phyloP scores from a whole-genome alignment of 1,140 invertebrate genomes.

The Oreohelix idahoensis region DNA sequence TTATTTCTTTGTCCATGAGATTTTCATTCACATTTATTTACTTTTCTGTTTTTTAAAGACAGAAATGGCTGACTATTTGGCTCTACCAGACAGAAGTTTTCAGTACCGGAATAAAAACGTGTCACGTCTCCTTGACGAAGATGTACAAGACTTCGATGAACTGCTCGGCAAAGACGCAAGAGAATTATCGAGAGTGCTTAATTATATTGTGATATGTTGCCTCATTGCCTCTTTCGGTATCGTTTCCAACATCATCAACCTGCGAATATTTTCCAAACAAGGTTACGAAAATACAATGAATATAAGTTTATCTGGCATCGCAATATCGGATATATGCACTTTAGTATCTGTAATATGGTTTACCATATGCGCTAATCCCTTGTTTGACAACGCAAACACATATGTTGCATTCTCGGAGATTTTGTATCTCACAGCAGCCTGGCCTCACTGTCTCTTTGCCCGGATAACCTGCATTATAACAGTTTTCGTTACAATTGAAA shows the following conservation, averaged over 20 bases:
- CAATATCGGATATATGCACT: no score
- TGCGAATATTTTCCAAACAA: no score
- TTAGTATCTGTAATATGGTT: neutral
- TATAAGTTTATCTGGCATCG: no score
- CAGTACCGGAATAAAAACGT: neutral
- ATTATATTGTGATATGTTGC: neutral
- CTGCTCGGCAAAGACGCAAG: neutral
- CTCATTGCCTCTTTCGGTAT: neutral
- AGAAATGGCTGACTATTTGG: neutral
- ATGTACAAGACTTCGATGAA: neutral
- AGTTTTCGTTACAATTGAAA: neutral
- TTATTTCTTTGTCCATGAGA: no score
- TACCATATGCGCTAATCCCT: constrained; percentile 5
- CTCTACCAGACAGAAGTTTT: neutral
- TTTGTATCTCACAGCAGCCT: neutral
- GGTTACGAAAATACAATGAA: no score
- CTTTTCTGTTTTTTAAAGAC: no score
- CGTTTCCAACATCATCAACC: neutral
- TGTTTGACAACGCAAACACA: neutral
- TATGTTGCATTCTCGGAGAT: constrained; percentile 7
- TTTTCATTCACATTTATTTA: no score
- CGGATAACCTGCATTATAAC: neutral
- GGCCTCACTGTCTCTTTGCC: neutral
- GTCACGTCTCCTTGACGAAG: neutral
- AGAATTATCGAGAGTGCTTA: neutral